These are phyloP conservation scores for Heliconius erato DNA, from an alignment of 2,888 invertebrate species.

Conservation along the genomic window DNA sequence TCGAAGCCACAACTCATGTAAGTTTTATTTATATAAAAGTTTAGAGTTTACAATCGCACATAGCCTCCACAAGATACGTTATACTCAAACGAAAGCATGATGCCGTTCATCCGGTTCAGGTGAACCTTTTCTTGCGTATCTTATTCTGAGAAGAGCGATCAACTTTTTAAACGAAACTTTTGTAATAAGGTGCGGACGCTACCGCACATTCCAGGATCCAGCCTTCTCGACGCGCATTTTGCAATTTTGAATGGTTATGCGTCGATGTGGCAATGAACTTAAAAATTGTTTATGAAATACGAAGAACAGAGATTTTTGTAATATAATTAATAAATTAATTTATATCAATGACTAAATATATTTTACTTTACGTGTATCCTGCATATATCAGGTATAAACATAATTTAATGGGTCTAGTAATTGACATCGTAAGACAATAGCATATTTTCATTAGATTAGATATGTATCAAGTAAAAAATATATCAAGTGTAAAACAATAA, in stretches of 20 bases:
- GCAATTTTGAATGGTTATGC: constrained; percentile 60
- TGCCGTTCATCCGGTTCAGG: constrained; percentile 56
- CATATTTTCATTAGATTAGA: no score
- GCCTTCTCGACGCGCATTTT: constrained; percentile 55
- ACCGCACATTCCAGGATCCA: constrained; percentile 58
- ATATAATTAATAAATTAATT: not conserved
- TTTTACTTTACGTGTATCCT: not conserved
- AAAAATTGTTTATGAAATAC: not conserved
- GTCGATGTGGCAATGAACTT: constrained; percentile 60
- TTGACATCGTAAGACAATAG: no score
- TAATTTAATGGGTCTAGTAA: no score
- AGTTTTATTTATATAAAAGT: no score
- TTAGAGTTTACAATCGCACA: not conserved
- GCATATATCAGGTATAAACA: no score
- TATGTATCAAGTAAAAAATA: no score
- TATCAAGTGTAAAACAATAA: no score
- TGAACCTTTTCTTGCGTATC: constrained; percentile 63
- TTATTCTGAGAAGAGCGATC: constrained; percentile 64
- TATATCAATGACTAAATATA: no score
- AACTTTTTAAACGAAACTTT: constrained; percentile 68
- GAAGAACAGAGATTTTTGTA: not conserved
- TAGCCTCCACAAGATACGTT: constrained; percentile 38
- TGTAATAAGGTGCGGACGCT: constrained; percentile 61
- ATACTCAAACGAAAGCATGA: constrained; percentile 41
- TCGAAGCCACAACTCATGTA: no score